Base-by-base conservation (phyloP, 2,797 vertebrate species). In the Typhlichthys eigenmanni region DNA sequence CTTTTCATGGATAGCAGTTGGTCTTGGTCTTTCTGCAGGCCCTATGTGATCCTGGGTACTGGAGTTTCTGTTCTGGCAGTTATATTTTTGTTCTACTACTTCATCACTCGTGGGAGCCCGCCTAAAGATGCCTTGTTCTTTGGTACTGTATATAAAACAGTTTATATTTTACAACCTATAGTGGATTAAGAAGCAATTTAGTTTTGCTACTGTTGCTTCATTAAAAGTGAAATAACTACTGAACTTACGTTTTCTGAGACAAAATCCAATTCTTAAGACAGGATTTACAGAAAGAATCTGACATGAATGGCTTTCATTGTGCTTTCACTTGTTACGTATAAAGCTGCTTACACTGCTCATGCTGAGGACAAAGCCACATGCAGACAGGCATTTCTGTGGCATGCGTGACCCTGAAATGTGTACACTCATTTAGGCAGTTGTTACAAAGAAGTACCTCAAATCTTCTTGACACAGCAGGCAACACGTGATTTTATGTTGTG, bases 121-220 rank as follows among this genome's bases (percentile, higher is more conserved):
- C 92, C 91, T 9, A 92, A 93, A 83, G 94, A 95, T 68, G 71
- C 79, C 48, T 78, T 96, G 62, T 95, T 93, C 87, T 95, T 94
- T 1, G 91, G 95, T 95, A 92, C 85, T 68, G 81, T 69, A 62
- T 49, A 62, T 51, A 16, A 38, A 71, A 54, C 45, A 58, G 17
- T 49, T 4, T 3, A 1, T 51, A 72, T 82, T 83, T 78, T 48
- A 0, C 64, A 80, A 69, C 60, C 29, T 51, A n/a, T 59, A 52
- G 55, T 2, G 16, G 63, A 71, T 78, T 79, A 79, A 60, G 3
- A 76, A 59, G 72, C 24, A n/a, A 1, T 14, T 5, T 5, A 60
- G 17, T 56, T 61, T 48, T 13, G 62, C 13, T 19, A 16, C 13
- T 14, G 24, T 59, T 32, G 34, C 54, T 19, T 2, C 55, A 38